Percentiles rank a stretch among this genome's conserved stretches.
phyloP scores from a whole-genome alignment of 2,797 vertebrate species.

The Cossypha heuglini region DNA sequence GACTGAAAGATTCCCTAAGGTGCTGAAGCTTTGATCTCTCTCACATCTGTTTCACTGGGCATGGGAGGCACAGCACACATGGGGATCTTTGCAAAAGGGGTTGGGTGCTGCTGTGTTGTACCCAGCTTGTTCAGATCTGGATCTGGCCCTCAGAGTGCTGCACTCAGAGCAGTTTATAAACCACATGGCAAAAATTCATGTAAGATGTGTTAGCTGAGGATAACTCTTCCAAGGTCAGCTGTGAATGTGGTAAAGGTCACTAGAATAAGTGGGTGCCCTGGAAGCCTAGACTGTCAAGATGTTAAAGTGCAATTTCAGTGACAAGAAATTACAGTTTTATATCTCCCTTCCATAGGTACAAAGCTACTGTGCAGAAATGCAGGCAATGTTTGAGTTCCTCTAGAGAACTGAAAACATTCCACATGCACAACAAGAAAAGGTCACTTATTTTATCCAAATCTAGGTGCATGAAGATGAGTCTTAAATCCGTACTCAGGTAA shows the following conservation, averaged over 20 bases:
- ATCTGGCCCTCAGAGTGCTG: not conserved
- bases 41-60: not conserved
- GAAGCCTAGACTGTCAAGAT: not conserved
- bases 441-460: not conserved
- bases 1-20: not conserved
- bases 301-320: not conserved
- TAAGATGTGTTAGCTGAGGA: not conserved
- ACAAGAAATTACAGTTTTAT: not conserved
- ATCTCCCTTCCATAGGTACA: not conserved
- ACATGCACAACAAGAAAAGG: not conserved
- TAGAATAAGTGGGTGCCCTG: not conserved
- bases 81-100: not conserved
- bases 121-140: not conserved
- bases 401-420: not conserved
- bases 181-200: not conserved
- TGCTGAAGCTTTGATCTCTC: not conserved
- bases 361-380: not conserved
- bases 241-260: not conserved
- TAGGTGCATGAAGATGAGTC: not conserved
- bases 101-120: rapidly evolving
- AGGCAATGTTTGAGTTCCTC: not conserved
- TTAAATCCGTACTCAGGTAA: not conserved
- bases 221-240: not conserved
- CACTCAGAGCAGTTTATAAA: not conserved
- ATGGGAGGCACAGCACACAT: rapidly evolving